Base-by-base conservation (phyloP, 2,113 vertebrate species). In the Catagonus wagneri region DNA sequence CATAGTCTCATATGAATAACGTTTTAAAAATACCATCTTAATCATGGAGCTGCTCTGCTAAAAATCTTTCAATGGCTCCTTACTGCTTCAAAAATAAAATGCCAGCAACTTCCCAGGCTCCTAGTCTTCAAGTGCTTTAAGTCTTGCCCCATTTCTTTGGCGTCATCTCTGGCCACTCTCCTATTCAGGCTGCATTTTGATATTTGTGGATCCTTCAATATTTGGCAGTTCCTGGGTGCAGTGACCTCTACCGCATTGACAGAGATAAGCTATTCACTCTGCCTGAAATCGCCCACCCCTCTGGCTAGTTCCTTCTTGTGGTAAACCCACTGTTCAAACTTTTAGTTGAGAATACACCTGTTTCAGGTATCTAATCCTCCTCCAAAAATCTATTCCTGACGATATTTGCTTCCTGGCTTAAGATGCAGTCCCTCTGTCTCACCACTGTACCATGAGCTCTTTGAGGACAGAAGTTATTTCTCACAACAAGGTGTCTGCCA, bases 31-130 rank as follows among this genome's bases (percentile, higher is more conserved):
- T 52, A 36, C 2, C 69, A 75, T 61, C 34, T 25, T 17, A 92
- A 32, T 81, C 29, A 29, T 20, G 6, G 65, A 83, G 72, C 25
- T 44, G 92, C 17, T n/a, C 66, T 68, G 52, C 65, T 89, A 44
- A 87, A 87, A 60, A 86, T 61, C 27, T 91, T 52, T 61, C 32
- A 3, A 2, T 84, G 56, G 34, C 16, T 90, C 69, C 71, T 52
- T 36, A 69, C 6, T 80, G 44, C 89, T 95, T 97, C 78, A 75
- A 78, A 44, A 95, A 81, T 60, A 85, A 83, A 94, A 80, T 78
- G 22, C 8, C 54, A 80, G 23, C 0, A n/a, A 65, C 15, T 32
- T 69, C 52, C 54, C 23, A 29, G 11, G 25, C 34, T 63, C 19
- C 8, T 36, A 13, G 39, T 34, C 6, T 34, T 81, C 32, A 34